Base-by-base conservation (phyloP, 2,888 invertebrate genomes). In the Bellardia pandia region DNA sequence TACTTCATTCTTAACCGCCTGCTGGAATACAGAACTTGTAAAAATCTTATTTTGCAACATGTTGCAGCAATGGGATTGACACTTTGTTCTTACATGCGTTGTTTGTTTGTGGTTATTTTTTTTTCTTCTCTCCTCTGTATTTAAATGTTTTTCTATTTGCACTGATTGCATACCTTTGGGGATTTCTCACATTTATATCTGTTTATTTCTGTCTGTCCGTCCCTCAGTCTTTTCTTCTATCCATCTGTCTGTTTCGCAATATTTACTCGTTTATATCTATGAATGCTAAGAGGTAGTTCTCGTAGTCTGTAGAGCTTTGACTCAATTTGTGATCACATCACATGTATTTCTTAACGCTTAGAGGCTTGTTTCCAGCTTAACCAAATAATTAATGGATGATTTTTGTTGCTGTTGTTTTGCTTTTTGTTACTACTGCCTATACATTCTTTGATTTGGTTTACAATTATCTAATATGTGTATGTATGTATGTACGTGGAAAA, bases 1-100 rank as follows among this genome's bases (percentile, higher is more conserved):
- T 62, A 56, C 48, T 66, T 58, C 14, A 68, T 60, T 68, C 58
- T 74, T 37, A 72, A 80, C 60, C 79, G 82, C 82, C 82, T 79
- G 85, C 79, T 88, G 82, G 62, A 82, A 58, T 56, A 83, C 76
- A 77, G 74, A 53, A 62, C 68, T 68, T 88, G 79, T 83, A 51
- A 51, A 83, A 82, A 79, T 79, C 79, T 76, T 85, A 85, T 68
- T 78, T 87, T 85, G 79, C 81, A 86, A 88, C 88, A 83, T 88
- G 85, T 79, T 88, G 85, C 85, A 85, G 86, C 88, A 86, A 88
- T 88, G 88, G 86, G 86, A 88, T 86, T 88, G 88, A 88, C 88
- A 88, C 88, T 88, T 88, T 83, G 88, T 83, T 80, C 72, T 79
- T 86, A 87, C 87, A 87, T 78, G 81, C 80, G 62, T 81, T 64